Percentiles rank a stretch among this genome's conserved stretches.
phyloP scores from a whole-genome alignment of 2,113 vertebrate species.

The Candoia aspera region DNA sequence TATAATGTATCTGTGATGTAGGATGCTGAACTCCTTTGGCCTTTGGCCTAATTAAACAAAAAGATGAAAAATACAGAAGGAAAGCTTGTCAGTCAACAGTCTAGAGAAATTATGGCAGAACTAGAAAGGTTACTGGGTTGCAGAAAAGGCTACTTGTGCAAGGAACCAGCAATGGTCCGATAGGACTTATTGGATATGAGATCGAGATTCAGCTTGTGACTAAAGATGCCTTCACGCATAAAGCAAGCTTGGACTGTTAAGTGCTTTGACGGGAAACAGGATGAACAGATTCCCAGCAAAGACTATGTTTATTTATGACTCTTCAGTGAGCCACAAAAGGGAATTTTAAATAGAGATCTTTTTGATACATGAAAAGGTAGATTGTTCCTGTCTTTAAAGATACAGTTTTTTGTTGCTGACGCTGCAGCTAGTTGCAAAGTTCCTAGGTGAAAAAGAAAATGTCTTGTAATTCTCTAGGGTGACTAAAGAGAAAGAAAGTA shows the following conservation, averaged over 20 bases:
- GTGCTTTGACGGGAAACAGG: background rate
- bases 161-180: background rate
- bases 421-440: slow-evolving; percentile 3
- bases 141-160: background rate
- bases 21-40: background rate
- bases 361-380: background rate
- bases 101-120: background rate
- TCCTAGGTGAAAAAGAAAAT: background rate
- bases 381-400: background rate
- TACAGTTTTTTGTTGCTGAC: background rate
- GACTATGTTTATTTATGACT: background rate
- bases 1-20: background rate
- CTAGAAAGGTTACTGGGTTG: background rate
- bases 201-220: background rate
- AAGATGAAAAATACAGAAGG: background rate
- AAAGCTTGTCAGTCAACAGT: background rate
- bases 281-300: background rate
- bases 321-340: background rate
- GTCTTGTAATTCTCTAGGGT: background rate
- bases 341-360: background rate
- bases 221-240: background rate
- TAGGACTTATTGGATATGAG: background rate
- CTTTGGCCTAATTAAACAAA: background rate
- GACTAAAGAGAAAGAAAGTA: background rate
- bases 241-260: background rate